These are phyloP conservation scores for Thalassaphorura encarpata DNA, from an alignment of 1,140 invertebrate genomes.

Conservation along the genomic window DNA sequence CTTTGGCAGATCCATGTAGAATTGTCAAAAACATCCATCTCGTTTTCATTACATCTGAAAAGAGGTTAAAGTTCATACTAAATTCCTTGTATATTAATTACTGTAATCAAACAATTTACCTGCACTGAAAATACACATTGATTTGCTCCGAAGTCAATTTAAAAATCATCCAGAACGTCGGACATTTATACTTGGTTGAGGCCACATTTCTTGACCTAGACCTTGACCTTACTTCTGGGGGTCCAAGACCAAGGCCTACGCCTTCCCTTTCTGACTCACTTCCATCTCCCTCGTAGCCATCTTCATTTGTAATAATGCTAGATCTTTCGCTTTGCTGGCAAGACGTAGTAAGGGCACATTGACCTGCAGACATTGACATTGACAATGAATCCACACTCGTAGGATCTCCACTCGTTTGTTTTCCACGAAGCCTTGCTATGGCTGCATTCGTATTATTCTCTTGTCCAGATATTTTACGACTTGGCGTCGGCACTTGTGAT, in stretches of 20 bases:
- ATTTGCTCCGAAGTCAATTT: conserved; percentile 50
- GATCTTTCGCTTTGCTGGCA: conserved; percentile 42
- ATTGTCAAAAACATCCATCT: conserved; percentile 11
- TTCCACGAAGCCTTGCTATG: too few relatives aligned
- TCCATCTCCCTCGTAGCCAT: conserved; percentile 51
- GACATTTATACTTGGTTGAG: conserved; percentile 37
- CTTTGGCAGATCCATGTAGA: conserved; percentile 8
- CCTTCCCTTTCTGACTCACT: conserved; percentile 52
- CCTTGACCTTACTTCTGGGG: too few relatives aligned
- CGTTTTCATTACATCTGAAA: conserved; percentile 42
- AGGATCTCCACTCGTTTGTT: too few relatives aligned
- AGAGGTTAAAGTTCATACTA: too few relatives aligned
- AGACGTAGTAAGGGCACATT: conserved; percentile 32
- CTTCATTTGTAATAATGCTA: conserved; percentile 41
- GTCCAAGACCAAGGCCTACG: too few relatives aligned
- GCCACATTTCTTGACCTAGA: conserved; percentile 36
- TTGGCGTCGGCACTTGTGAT: too few relatives aligned
- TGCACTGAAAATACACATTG: conserved; percentile 57
- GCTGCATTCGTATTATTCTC: too few relatives aligned
- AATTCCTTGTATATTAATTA: too few relatives aligned
- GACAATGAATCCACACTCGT: too few relatives aligned
- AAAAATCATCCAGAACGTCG: conserved; percentile 67
- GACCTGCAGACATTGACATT: conserved; percentile 15
- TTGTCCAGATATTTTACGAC: too few relatives aligned
- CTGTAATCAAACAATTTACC: too few relatives aligned